phyloP scores from a whole-genome alignment of 1,140 invertebrate species.

The Schlechtendalia chinensis region DNA sequence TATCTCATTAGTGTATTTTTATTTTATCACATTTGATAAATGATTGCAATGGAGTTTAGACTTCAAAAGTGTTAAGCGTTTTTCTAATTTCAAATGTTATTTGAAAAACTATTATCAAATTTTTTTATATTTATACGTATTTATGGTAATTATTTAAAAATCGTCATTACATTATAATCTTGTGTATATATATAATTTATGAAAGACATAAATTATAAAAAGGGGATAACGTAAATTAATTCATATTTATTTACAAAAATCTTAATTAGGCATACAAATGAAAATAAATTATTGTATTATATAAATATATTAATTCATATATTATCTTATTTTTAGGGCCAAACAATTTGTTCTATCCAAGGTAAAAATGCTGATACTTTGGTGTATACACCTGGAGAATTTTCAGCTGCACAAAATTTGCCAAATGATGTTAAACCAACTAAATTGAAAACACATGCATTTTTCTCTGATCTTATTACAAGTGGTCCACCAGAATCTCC shows the following conservation, averaged over 20 bases:
- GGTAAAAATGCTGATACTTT: constrained; percentile 66
- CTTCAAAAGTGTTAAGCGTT: too few species aligned
- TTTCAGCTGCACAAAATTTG: constrained; percentile 60
- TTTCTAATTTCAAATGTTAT: too few species aligned
- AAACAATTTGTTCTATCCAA: constrained; percentile 68
- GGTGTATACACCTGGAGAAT: constrained; percentile 67
- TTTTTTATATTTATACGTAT: too few species aligned
- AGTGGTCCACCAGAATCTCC: constrained; percentile 68
- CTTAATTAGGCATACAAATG: neutral
- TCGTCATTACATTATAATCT: neutral
- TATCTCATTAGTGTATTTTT: too few species aligned
- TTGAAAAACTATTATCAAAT: neutral
- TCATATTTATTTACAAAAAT: constrained; percentile 17
- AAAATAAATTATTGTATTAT: neutral
- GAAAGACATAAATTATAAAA: constrained; percentile 4
- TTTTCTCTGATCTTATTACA: constrained; percentile 58
- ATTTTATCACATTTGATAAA: too few species aligned
- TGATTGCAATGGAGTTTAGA: too few species aligned
- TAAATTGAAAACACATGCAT: constrained; percentile 61
- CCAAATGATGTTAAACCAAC: constrained; percentile 69
- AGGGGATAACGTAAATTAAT: neutral
- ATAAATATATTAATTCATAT: neutral
- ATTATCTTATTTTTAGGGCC: constrained; percentile 54
- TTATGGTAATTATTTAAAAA: too few species aligned
- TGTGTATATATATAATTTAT: neutral